Conservation (phyloP, 2,888 invertebrate species). For the Caenorhabditis uteleia region DNA sequence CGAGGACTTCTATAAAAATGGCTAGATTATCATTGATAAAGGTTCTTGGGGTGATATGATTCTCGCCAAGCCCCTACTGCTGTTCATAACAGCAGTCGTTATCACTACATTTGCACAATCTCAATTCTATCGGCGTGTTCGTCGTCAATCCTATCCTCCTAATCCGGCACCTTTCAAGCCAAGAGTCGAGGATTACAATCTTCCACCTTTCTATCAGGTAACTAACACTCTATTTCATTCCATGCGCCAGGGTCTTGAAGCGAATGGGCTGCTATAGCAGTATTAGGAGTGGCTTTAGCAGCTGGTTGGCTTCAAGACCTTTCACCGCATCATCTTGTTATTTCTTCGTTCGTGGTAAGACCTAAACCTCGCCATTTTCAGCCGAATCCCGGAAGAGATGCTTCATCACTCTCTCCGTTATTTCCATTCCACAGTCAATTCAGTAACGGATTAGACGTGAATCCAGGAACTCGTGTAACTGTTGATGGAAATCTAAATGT, state of each 20-base stretch:
- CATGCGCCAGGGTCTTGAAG: too few species aligned
- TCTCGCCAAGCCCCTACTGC: conserved; percentile 19
- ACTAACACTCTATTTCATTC: not conserved
- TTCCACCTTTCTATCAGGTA: conserved; percentile 63
- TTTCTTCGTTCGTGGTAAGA: not conserved
- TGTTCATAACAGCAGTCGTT: conserved; percentile 4
- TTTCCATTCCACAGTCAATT: conserved; percentile 62
- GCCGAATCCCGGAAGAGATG: conserved; percentile 63
- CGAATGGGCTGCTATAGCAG: too few species aligned
- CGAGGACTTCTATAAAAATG: conserved; percentile 27
- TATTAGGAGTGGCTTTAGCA: too few species aligned
- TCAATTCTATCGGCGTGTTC: conserved; percentile 20
- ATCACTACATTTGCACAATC: conserved; percentile 5
- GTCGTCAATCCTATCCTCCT: conserved; percentile 58
- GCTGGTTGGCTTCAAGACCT: too few species aligned
- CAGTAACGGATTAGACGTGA: conserved; percentile 62
- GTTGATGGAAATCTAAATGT: conserved; percentile 63
- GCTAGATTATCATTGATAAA: conserved; percentile 2
- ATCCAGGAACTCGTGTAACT: conserved; percentile 59
- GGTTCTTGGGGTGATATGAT: not conserved
- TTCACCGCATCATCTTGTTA: too few species aligned
- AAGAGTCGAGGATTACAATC: conserved; percentile 59
- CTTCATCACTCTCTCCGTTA: conserved; percentile 56
- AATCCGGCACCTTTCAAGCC: conserved; percentile 61
- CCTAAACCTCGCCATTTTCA: too few species aligned